Evolutionary conservation across 2,888 invertebrate genomes (phyloP).

Genomic region (Eurois occulta): DNA sequence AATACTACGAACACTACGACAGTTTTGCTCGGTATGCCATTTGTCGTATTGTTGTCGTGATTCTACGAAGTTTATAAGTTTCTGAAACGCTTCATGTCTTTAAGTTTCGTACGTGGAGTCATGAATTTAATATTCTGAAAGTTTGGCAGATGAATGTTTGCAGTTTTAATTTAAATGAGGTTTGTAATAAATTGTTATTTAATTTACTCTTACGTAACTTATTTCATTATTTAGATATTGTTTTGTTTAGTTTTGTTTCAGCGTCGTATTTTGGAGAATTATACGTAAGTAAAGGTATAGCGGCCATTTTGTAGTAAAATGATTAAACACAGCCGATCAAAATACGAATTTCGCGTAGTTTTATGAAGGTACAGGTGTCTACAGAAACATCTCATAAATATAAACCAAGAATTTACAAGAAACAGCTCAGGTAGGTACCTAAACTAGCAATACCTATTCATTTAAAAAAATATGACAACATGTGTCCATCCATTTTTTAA

Average conservation of each 20-base stretch:
- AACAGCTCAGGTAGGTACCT: slow-evolving; percentile 24
- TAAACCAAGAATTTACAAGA: slow-evolving; percentile 1
- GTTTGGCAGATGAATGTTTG: neutral
- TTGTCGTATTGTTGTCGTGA: slow-evolving; percentile 46
- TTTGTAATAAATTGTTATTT: slow-evolving; percentile 4
- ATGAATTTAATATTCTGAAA: slow-evolving; percentile 32
- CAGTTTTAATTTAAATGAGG: slow-evolving; percentile 6
- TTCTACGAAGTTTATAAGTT: slow-evolving; percentile 41
- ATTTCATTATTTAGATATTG: neutral
- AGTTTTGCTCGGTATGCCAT: slow-evolving; percentile 35
- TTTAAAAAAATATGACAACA: slow-evolving; percentile 33
- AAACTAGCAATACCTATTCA: neutral
- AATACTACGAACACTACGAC: slow-evolving; percentile 50
- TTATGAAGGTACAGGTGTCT: neutral
- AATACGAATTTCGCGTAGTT: neutral
- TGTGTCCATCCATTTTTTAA: slow-evolving; percentile 25
- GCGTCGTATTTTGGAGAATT: neutral
- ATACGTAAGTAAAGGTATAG: neutral
- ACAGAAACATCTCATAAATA: slow-evolving; percentile 28
- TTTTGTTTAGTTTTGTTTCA: neutral
- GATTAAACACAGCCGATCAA: no score
- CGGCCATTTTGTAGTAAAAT: neutral
- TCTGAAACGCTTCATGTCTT: slow-evolving; percentile 36
- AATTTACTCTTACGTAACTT: neutral
- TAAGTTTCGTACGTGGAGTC: slow-evolving; percentile 26